Conservation (phyloP, 2,113 vertebrate genomes). For the Rhabdornis inornatus region DNA sequence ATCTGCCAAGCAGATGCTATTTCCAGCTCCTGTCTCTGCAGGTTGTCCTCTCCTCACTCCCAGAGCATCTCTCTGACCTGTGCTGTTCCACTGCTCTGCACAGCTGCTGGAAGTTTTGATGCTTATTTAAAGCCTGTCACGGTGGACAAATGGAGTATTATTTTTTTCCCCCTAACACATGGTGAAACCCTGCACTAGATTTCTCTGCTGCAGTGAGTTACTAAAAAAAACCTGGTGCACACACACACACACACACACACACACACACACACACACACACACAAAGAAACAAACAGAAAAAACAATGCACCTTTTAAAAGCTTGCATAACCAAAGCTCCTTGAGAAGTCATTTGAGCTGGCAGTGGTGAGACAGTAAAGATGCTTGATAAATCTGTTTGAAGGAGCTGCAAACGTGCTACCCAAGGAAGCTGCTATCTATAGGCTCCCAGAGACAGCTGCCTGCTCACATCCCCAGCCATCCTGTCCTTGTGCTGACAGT, state of each 20-base stretch:
- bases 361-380: constrained; percentile 53
- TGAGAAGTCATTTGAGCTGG: constrained; percentile 58
- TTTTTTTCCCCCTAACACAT: neutral
- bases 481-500: constrained; percentile 42
- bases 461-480: constrained; percentile 11
- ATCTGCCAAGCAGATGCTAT: neutral
- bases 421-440: constrained; percentile 60
- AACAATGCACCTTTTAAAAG: constrained; percentile 30
- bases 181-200: constrained; percentile 31
- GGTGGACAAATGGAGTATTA: neutral
- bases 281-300: neutral
- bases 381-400: constrained; percentile 55
- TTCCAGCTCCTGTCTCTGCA: neutral
- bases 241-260: neutral
- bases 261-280: neutral
- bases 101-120: constrained; percentile 24
- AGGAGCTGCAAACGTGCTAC: constrained; percentile 54
- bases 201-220: constrained; percentile 23
- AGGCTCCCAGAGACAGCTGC: constrained; percentile 44
- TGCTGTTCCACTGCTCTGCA: neutral
- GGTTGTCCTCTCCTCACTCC: neutral
- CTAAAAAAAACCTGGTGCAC: neutral
- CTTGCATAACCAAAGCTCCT: constrained; percentile 53
- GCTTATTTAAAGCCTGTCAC: constrained; percentile 31
- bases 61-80: neutral